A percentile compares a stretch with the other conserved stretches of the same genome.
These are phyloP conservation scores for Atlantisia rogersi DNA, from an alignment of 2,113 vertebrate genomes.

Conservation along the genomic window DNA sequence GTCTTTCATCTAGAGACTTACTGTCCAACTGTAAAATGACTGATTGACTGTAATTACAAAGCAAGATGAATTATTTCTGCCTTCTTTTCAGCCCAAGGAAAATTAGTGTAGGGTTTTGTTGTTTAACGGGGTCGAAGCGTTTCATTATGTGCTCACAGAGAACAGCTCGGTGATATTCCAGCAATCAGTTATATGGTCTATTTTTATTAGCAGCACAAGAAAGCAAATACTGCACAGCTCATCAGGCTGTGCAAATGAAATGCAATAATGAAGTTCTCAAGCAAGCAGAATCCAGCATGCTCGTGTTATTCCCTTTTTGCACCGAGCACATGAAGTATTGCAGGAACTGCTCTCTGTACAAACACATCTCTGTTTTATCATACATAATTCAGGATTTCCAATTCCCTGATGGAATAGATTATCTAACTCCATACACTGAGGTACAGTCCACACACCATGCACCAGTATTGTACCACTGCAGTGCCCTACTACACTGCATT, in stretches of 20 bases:
- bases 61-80: not conserved
- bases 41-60: slow-evolving; percentile 17
- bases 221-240: slow-evolving; percentile 19
- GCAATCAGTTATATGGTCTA: not conserved
- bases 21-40: slow-evolving; percentile 24
- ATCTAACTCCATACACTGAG: slow-evolving; percentile 19
- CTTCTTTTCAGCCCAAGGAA: slow-evolving; percentile 25
- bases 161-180: not conserved
- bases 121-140: not conserved
- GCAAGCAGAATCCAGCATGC: not conserved
- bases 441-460: not conserved
- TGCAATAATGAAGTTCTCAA: slow-evolving; percentile 22
- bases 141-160: slow-evolving; percentile 6
- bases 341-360: slow-evolving; percentile 31
- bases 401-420: not conserved
- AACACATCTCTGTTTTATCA: slow-evolving; percentile 36
- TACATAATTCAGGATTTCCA: slow-evolving; percentile 58
- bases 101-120: not conserved
- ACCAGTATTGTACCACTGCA: not conserved
- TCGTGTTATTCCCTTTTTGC: not conserved
- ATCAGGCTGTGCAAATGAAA: slow-evolving; percentile 43
- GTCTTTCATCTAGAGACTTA: slow-evolving; percentile 23
- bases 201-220: slow-evolving; percentile 43
- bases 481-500: not conserved
- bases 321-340: not conserved